Percentiles rank a stretch among this genome's conserved stretches.
These are phyloP conservation scores for Tachysurus vachellii DNA, from an alignment of 2,113 vertebrate genomes.

Conservation along the genomic window DNA sequence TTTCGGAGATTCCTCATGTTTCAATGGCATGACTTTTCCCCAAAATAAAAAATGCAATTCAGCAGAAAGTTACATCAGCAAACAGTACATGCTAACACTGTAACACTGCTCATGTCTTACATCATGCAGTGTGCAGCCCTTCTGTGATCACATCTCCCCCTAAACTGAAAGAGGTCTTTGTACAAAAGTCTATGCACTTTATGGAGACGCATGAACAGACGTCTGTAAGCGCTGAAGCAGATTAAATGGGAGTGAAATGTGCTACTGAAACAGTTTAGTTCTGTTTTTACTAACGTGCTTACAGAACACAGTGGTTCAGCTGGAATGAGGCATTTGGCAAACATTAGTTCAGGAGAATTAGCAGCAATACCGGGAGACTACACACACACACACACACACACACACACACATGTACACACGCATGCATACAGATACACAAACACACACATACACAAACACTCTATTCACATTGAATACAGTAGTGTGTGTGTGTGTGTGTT, in stretches of 20 bases:
- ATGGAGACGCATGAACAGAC: neutral
- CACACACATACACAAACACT: neutral
- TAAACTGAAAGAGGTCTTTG: conserved; percentile 33
- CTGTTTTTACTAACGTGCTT: neutral
- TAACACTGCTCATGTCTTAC: conserved; percentile 58
- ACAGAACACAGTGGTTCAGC: neutral
- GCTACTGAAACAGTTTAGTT: neutral
- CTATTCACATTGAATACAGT: too few species aligned
- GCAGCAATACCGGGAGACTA: neutral
- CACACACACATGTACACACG: too few species aligned
- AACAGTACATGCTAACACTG: neutral
- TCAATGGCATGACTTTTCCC: neutral
- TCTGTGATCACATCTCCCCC: neutral
- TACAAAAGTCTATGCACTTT: neutral
- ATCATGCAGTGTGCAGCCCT: conserved; percentile 52
- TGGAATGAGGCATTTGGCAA: conserved; percentile 5
- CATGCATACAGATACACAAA: too few species aligned
- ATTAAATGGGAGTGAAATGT: neutral
- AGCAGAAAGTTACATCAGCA: conserved; percentile 61
- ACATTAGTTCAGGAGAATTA: neutral
- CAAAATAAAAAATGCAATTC: conserved; percentile 8
- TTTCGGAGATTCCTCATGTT: neutral
- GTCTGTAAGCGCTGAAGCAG: neutral
- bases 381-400: neutral
- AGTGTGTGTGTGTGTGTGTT: too few species aligned